These are phyloP conservation scores for Melanotaenia trifasciata DNA, from an alignment of 2,797 vertebrate species.

Conservation along the genomic window DNA sequence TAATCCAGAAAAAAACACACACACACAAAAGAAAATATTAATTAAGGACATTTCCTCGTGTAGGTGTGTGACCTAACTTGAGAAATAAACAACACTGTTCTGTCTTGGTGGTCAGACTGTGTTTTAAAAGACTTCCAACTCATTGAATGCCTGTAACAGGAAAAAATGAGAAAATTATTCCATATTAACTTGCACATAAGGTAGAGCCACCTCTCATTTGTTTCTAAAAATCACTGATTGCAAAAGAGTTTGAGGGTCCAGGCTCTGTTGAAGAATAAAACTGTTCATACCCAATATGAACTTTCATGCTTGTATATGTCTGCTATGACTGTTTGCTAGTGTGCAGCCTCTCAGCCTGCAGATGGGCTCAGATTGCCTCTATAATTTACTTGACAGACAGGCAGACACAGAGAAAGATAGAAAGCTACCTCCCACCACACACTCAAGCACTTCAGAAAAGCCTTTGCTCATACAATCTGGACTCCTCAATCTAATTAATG, in stretches of 20 bases:
- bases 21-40: not conserved
- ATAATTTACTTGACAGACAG: constrained; percentile 74
- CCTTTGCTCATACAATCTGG: constrained; percentile 53
- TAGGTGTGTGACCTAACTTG: too few species aligned
- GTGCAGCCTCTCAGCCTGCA: constrained; percentile 40
- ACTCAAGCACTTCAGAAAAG: constrained; percentile 57
- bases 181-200: not conserved
- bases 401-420: constrained; percentile 37
- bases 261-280: too few species aligned
- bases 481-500: constrained; percentile 79
- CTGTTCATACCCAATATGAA: too few species aligned
- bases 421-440: constrained; percentile 44
- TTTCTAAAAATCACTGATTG: too few species aligned
- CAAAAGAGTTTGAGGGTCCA: too few species aligned
- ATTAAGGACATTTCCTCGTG: not conserved
- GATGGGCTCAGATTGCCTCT: constrained; percentile 69
- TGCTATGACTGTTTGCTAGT: constrained; percentile 1
- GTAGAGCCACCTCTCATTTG: too few species aligned
- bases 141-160: not conserved
- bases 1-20: not conserved
- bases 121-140: too few species aligned
- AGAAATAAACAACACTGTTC: too few species aligned
- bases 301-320: constrained; percentile 1
- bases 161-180: not conserved
- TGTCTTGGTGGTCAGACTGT: too few species aligned